A percentile compares a stretch with the other conserved stretches of the same genome.
Conservation (phyloP, 1,140 invertebrate genomes). For the Meloidogyne floridensis region DNA sequence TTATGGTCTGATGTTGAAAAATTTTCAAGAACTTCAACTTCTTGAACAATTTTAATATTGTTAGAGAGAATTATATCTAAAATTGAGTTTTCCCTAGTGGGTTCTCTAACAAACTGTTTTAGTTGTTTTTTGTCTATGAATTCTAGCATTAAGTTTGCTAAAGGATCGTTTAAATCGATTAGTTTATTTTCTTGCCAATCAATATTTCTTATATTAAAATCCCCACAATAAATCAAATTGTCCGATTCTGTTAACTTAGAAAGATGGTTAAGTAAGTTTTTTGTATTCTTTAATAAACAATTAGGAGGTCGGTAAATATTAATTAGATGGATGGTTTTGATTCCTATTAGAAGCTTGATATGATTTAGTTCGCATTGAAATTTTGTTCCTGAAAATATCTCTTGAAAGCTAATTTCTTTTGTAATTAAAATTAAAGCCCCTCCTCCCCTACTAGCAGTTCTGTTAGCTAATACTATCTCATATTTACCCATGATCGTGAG, state of each 20-base stretch:
- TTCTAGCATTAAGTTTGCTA: neutral
- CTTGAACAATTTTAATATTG: neutral
- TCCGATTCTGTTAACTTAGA: neutral
- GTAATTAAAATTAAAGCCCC: too few species aligned
- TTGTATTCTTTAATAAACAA: conserved; percentile 1
- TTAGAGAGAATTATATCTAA: conserved; percentile 2
- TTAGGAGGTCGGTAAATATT: neutral
- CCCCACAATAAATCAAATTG: neutral
- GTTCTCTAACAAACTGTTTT: conserved; percentile 10
- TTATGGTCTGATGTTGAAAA: conserved; percentile 11
- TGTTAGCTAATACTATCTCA: neutral
- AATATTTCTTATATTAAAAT: neutral
- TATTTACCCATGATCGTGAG: neutral
- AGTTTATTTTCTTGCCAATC: conserved; percentile 1
- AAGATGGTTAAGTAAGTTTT: neutral
- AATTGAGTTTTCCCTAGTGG: neutral
- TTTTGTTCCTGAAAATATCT: too few species aligned
- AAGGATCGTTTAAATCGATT: neutral
- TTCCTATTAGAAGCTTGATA: too few species aligned
- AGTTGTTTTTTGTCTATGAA: conserved; percentile 12
- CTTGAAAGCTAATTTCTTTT: too few species aligned
- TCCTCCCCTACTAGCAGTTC: neutral
- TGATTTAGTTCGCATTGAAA: too few species aligned
- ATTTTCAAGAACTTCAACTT: neutral
- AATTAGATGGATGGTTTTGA: too few species aligned